Evolutionary conservation across 2,888 invertebrate genomes (phyloP), one percentile per base, ranked within the genome.

Genomic region (Julus scanicus): DNA sequence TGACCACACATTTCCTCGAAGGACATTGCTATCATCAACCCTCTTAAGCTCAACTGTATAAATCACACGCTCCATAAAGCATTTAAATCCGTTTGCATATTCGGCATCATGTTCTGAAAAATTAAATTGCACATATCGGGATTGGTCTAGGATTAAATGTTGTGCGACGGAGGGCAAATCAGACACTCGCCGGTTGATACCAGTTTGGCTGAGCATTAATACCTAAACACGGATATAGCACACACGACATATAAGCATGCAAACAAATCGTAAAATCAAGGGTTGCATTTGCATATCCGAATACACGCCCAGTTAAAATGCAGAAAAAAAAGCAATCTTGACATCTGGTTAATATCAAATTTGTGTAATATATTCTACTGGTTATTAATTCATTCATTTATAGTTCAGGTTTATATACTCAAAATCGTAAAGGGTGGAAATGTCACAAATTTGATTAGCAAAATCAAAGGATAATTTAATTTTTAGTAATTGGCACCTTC

Each of bases 1-100:
- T 53, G 53, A 15, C 15, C 11, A 53, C 15, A 63, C 63, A n/a
- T 15, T 63, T n/a, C 5, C 63, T 15, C 53, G 53, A 53, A 53
- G 53, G 53, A 2, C 53, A 15, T 53, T 2, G 11, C 11, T 53
- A 53, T 44, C 44, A 44, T 53, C 53, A 53, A 53, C 53, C 71
- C 11, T 71, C 11, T 71, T 71, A 71, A 29, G 8, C 29, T 29
- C 8, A 11, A 71, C 11, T 71, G 71, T n/a, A 71, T 71, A 71
- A 29, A 8, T 71, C 20, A 29, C 71, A 29, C 29, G 57, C 57
- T 57, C 57, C n/a, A 71, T 20, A n/a, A 71, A 20, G 71, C 71
- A 71, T 29, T 71, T 71, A 71, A 71, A 71, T 71, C 71, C 29
- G 71, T 71, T 71, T 71, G 71, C 71, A 71, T 29, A 71, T 71